Evolutionary conservation across 2,113 vertebrate species (phyloP), one percentile per base, ranked within the genome.

Genomic region (Chamaetylas fuelleborni): DNA sequence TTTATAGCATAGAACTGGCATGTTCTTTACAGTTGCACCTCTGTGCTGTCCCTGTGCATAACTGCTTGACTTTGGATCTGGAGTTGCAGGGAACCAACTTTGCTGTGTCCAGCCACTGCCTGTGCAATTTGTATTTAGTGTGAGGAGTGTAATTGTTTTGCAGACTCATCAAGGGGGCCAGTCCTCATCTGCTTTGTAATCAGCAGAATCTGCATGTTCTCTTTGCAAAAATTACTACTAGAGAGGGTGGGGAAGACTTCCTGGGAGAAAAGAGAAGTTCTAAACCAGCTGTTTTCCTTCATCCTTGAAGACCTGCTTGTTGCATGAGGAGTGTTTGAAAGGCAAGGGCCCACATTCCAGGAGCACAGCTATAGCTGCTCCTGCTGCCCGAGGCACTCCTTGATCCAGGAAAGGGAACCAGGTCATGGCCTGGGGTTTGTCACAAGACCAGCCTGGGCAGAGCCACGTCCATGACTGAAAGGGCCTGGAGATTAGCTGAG

Each of bases 41-140:
- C 54, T 66, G 60, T 65, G 25, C 14, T 48, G 54, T 31, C 23
- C 25, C 38, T 43, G 19, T 16, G 36, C 19, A 5, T 50, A 22
- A 47, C 8, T n/a, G 57, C 20, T 14, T 0, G 0, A 10, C 62
- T 80, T n/a, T 43, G 8, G 15, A 50, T 56, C 67, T 47, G 28
- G 31, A 81, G 22, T 4, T 24, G 26, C 50, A 29, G 48, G 40
- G 60, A 81, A 26, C 0, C 4, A 71, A 33, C 38, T 33, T 67
- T 2, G 0, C 25, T 5, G 3, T 28, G 47, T 36, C 60, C 72
- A 40, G 0, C n/a, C 14, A 3, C 53, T 62, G 71, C 58, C 53
- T 42, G 12, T 24, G 14, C 0, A 0, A 57, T 71, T 88, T 33
- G 40, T 14, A 2, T 74, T 48, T 42, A 23, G 48, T 2, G 8